phyloP scores from a whole-genome alignment of 2,113 vertebrate genomes.

The Poeciliopsis turrubarensis region DNA sequence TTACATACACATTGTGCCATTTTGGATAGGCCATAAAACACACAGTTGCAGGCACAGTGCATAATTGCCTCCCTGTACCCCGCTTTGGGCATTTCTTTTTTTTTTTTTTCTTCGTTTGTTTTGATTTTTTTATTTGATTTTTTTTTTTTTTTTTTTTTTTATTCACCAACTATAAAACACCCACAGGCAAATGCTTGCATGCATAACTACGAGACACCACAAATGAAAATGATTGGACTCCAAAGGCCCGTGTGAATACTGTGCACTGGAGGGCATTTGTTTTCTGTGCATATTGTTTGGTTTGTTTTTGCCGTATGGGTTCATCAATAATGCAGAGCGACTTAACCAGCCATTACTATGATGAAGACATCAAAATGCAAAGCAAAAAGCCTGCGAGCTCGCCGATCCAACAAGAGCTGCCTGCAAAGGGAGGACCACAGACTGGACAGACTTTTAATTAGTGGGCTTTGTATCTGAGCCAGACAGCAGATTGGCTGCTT shows the following conservation, averaged over 20 bases:
- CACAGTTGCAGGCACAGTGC: slow-evolving; percentile 45
- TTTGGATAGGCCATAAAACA: slow-evolving; percentile 30
- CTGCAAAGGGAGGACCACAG: slow-evolving; percentile 58
- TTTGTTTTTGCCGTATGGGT: slow-evolving; percentile 68
- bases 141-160: no score
- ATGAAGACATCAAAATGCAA: slow-evolving; percentile 79
- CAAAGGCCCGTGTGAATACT: slow-evolving; percentile 40
- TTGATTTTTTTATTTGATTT: not conserved
- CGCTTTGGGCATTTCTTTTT: slow-evolving; percentile 48
- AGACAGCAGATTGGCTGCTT: slow-evolving; percentile 71
- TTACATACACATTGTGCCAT: slow-evolving; percentile 32
- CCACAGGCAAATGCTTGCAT: slow-evolving; percentile 61
- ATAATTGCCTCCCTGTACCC: slow-evolving; percentile 63
- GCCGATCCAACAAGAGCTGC: slow-evolving; percentile 59
- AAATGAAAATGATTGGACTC: slow-evolving; percentile 52
- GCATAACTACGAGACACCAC: slow-evolving; percentile 47
- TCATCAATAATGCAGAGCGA: slow-evolving; percentile 73
- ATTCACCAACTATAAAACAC: slow-evolving; percentile 49
- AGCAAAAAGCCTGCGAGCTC: slow-evolving; percentile 51
- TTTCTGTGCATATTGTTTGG: slow-evolving; percentile 68
- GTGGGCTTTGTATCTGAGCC: slow-evolving; percentile 66
- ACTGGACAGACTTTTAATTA: slow-evolving; percentile 79
- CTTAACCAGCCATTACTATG: slow-evolving; percentile 69
- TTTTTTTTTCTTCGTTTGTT: not conserved
- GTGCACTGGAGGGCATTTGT: slow-evolving; percentile 65